Conservation (phyloP, 2,888 invertebrate species). For the Acanthosepion lycidas region DNA sequence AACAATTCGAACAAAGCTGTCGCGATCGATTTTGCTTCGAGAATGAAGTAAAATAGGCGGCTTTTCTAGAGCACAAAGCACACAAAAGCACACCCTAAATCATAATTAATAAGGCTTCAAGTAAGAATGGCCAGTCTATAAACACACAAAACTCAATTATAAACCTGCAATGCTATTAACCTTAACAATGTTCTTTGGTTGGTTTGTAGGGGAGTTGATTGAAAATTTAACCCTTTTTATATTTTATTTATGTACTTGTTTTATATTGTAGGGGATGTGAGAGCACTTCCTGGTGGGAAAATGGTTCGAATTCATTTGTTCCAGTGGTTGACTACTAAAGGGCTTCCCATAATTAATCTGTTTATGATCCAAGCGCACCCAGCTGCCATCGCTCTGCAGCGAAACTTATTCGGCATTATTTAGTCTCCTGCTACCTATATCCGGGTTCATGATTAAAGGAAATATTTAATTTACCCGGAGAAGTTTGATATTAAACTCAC, state of each 20-base stretch:
- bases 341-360: background rate
- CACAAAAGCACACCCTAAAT: background rate
- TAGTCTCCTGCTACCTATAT: no score
- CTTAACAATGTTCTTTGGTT: background rate
- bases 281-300: background rate
- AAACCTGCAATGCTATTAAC: conserved; percentile 4
- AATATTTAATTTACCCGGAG: no score
- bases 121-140: background rate
- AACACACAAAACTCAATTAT: conserved; percentile 24
- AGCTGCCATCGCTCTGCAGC: no score
- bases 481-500: no score
- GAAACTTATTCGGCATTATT: no score
- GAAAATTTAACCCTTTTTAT: no score
- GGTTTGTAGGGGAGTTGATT: background rate
- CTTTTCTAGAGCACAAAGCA: background rate
- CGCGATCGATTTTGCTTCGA: no score
- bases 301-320: background rate
- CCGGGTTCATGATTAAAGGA: no score
- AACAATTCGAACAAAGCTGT: no score
- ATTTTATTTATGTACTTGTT: no score
- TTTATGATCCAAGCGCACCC: background rate
- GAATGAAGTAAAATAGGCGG: background rate
- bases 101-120: background rate
- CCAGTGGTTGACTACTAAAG: background rate
- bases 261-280: no score